Base-by-base conservation (phyloP, 2,888 invertebrate species). In the Arge pagana region DNA sequence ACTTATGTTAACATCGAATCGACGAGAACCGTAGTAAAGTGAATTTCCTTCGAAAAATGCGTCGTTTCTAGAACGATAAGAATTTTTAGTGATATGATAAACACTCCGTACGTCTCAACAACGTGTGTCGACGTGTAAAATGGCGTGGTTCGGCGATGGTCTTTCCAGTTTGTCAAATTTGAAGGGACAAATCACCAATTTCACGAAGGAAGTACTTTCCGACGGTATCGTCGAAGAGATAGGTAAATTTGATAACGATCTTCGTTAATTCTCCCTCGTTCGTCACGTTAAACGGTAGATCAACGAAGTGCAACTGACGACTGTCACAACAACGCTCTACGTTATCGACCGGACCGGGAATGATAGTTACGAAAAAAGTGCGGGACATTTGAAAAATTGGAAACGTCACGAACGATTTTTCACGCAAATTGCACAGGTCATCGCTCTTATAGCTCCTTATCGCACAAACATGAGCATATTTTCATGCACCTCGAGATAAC, bases 191-290 rank as follows among this genome's bases (percentile, higher is more conserved):
- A 84, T 95, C 67, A 85, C 87, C 26, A 93, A 84, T 79, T 88
- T 94, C 68, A 93, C 94, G 53, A 90, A 89, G 74, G 93, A 93
- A 78, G 93, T 94, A 64, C 82, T 95, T 71, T 86, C 89, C 59
- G 93, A 93, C 66, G 83, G 81, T 58, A 81, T 82, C 66, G 82
- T 79, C 54, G 85, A 85, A 67, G 82, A 82, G 70, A 80, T 79
- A 71, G 84, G 83, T 83, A 74, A 57, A 73, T 67, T 18, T 7
- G 10, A 10, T 13, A 6, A 6, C 19, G 21, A 30, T 42, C 4
- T 3, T 3, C 6, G 5, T 8, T 18, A 13, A 4, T 11, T 8
- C 10, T 10, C 28, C 28, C n/a, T n/a, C 28, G 28, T 10, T 26
- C 28, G 10, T n/a, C 28, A 10, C n/a, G 28, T 26, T 2, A 26